Conservation (phyloP, 2,797 vertebrate species). For the Phataginus tricuspis region DNA sequence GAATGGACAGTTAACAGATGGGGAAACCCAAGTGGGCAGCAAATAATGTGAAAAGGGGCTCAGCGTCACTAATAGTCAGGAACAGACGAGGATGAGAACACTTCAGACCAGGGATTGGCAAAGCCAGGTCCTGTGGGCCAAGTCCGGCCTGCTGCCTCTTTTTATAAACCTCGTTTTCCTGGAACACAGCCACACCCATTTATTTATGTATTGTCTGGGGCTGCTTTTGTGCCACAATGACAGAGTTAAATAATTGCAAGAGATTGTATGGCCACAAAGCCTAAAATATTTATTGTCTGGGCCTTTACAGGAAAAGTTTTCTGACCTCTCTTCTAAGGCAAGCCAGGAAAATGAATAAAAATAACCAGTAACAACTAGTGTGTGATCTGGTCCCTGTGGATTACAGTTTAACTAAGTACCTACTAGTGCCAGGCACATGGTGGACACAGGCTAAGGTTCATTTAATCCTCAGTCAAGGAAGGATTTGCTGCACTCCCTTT, state of each 20-base stretch:
- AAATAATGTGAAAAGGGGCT: neutral
- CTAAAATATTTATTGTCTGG: neutral
- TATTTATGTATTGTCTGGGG: neutral
- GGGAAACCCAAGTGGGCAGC: neutral
- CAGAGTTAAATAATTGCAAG: neutral
- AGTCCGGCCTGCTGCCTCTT: neutral
- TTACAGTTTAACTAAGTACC: neutral
- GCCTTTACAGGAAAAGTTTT: neutral
- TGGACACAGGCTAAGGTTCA: neutral
- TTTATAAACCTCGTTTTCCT: neutral
- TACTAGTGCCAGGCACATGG: neutral
- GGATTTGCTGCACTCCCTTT: neutral
- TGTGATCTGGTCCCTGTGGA: neutral
- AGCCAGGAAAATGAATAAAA: neutral
- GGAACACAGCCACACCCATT: neutral
- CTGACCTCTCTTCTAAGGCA: neutral
- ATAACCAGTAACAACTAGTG: neutral
- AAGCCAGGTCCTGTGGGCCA: neutral
- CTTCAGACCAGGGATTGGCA: neutral
- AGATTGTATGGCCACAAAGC: neutral
- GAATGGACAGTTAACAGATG: neutral
- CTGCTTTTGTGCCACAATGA: neutral
- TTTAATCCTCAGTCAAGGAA: neutral
- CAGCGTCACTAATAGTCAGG: neutral
- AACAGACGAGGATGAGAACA: neutral